phyloP scores from a whole-genome alignment of 2,888 invertebrate genomes.

The Drosophila histrio region DNA sequence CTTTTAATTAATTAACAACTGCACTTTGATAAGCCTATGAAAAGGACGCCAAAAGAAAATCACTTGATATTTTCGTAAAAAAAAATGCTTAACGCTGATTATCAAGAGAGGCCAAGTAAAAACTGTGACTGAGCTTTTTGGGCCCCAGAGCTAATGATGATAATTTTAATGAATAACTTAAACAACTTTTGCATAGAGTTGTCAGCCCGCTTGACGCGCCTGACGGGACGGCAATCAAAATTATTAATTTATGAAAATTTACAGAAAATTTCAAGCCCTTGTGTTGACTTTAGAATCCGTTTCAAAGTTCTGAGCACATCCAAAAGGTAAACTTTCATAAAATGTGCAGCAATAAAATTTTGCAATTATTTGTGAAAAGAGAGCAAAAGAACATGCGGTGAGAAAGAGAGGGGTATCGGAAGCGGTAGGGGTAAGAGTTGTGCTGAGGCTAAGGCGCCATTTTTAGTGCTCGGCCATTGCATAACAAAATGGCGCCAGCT shows the following conservation, averaged over 20 bases:
- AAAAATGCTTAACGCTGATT: slow-evolving; percentile 40
- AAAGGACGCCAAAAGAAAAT: slow-evolving; percentile 6
- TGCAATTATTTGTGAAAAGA: slow-evolving; percentile 38
- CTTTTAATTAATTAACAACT: slow-evolving; percentile 45
- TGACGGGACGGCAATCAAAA: slow-evolving; percentile 57
- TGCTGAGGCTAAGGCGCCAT: slow-evolving; percentile 31
- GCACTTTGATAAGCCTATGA: slow-evolving; percentile 6
- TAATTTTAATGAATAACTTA: slow-evolving; percentile 65
- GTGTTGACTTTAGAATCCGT: slow-evolving; percentile 46
- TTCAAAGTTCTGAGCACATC: slow-evolving; percentile 40
- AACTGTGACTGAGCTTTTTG: slow-evolving; percentile 5
- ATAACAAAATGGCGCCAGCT: slow-evolving; percentile 57
- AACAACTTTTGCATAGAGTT: slow-evolving; percentile 41
- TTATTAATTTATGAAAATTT: slow-evolving; percentile 63
- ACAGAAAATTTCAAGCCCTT: slow-evolving; percentile 31
- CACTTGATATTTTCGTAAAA: not conserved
- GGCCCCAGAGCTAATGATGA: slow-evolving; percentile 51
- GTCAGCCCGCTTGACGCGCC: slow-evolving; percentile 12
- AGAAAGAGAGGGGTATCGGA: not conserved
- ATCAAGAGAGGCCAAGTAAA: slow-evolving; percentile 31
- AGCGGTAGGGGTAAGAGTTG: not conserved
- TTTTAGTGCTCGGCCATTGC: slow-evolving; percentile 50
- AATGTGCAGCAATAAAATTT: slow-evolving; percentile 61
- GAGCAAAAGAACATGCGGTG: not conserved
- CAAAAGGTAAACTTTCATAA: slow-evolving; percentile 64